A percentile compares a stretch with the other conserved stretches of the same genome.
Conservation (phyloP, 2,113 vertebrate species). For the Eretmochelys imbricata region DNA sequence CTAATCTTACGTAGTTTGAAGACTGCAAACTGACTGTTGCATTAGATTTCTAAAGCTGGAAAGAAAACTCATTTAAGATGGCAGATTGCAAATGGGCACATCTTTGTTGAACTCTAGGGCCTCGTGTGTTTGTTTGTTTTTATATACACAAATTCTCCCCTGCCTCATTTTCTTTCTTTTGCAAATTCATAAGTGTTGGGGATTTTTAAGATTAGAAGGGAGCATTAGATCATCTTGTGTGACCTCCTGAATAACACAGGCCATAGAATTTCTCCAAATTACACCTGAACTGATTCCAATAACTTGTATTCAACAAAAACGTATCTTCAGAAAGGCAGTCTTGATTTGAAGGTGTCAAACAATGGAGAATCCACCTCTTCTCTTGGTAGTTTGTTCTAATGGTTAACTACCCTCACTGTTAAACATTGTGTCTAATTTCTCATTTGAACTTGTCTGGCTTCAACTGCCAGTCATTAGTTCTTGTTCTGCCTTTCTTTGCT, state of each 20-base stretch:
- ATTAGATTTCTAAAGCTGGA: neutral
- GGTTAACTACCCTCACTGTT: neutral
- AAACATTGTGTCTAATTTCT: neutral
- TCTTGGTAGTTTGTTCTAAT: neutral
- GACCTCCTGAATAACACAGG: neutral
- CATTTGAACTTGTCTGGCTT: constrained; percentile 26
- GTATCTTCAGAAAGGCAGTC: neutral
- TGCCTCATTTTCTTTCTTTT: neutral
- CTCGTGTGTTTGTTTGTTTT: neutral
- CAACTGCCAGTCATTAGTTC: constrained; percentile 1
- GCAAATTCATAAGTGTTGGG: neutral
- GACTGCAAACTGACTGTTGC: neutral
- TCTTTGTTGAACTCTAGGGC: neutral
- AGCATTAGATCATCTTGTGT: neutral
- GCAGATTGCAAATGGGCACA: neutral
- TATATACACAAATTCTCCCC: neutral
- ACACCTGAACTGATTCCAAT: neutral
- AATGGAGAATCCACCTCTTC: neutral
- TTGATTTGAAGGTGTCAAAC: neutral
- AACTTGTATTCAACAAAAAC: neutral
- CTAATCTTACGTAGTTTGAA: neutral
- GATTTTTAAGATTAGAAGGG: neutral
- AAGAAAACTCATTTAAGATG: neutral
- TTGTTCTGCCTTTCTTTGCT: neutral
- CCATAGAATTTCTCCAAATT: neutral